phyloP scores from a whole-genome alignment of 1,140 invertebrate species.

The Aphelinus certus region DNA sequence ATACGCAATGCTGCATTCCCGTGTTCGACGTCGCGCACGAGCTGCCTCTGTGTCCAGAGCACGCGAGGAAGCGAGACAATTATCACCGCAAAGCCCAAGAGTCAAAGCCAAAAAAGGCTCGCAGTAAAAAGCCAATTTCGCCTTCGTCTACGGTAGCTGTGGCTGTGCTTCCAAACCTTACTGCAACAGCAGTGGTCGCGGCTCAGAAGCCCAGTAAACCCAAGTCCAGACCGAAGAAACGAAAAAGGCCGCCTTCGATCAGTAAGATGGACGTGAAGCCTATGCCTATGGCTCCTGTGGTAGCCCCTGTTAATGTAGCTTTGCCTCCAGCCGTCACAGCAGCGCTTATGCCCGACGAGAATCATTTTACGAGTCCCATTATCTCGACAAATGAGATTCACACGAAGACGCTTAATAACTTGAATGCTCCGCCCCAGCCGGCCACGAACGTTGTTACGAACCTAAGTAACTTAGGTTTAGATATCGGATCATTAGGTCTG shows the following conservation, averaged over 20 bases:
- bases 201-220: slow-evolving; percentile 66
- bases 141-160: slow-evolving; percentile 50
- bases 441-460: not conserved
- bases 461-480: slow-evolving; percentile 50
- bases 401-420: slow-evolving; percentile 60
- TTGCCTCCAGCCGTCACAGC: slow-evolving; percentile 49
- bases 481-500: slow-evolving; percentile 57
- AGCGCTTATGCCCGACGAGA: slow-evolving; percentile 49
- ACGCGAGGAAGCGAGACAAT: slow-evolving; percentile 82
- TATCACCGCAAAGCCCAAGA: slow-evolving; percentile 77
- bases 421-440: slow-evolving; percentile 39
- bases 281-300: slow-evolving; percentile 45
- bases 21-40: slow-evolving; percentile 87
- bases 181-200: slow-evolving; percentile 70
- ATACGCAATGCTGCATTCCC: slow-evolving; percentile 87
- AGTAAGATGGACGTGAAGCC: slow-evolving; percentile 43
- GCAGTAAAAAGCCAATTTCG: slow-evolving; percentile 80
- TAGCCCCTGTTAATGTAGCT: slow-evolving; percentile 13
- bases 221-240: slow-evolving; percentile 79
- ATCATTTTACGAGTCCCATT: slow-evolving; percentile 42
- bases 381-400: slow-evolving; percentile 51
- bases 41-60: slow-evolving; percentile 83
- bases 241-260: slow-evolving; percentile 61
- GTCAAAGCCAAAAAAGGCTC: slow-evolving; percentile 81
- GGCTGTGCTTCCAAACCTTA: slow-evolving; percentile 40